These are phyloP conservation scores for Ophion obscuratus DNA, from an alignment of 2,888 invertebrate genomes.

Conservation along the genomic window DNA sequence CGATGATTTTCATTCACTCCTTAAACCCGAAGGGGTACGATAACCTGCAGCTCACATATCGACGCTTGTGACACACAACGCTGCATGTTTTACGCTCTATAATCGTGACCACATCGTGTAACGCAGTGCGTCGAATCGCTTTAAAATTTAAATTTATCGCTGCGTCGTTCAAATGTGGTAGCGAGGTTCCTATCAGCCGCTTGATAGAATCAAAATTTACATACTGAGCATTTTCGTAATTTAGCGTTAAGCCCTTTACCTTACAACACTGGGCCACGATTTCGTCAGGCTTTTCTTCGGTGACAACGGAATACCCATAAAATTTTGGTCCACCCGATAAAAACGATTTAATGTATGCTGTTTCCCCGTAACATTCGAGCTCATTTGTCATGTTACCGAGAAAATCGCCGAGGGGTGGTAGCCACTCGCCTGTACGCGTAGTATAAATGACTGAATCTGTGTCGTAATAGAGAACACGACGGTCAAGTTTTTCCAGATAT, in stretches of 20 bases:
- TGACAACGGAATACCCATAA: conserved; percentile 10
- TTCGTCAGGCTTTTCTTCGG: neutral
- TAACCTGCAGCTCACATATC: too few species aligned
- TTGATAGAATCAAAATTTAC: neutral
- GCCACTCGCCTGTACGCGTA: conserved; percentile 5
- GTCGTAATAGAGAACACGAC: conserved; percentile 77
- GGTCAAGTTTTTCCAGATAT: conserved; percentile 70
- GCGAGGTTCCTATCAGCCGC: too few species aligned
- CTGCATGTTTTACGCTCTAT: too few species aligned
- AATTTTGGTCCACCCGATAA: conserved; percentile 79
- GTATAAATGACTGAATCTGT: conserved; percentile 79
- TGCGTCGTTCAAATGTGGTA: too few species aligned
- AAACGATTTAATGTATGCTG: conserved; percentile 76
- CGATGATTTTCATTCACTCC: too few species aligned
- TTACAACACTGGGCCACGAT: neutral
- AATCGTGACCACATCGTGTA: too few species aligned
- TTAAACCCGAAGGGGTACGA: too few species aligned
- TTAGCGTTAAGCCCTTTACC: neutral
- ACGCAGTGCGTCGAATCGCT: too few species aligned
- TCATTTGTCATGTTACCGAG: conserved; percentile 80
- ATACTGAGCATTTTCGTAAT: neutral
- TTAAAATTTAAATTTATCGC: too few species aligned
- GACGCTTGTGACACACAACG: too few species aligned
- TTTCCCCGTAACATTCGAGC: conserved; percentile 70
- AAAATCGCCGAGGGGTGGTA: conserved; percentile 71